Evolutionary conservation across 2,888 invertebrate genomes (phyloP), one percentile per base, ranked within the genome.

Genomic region (Xestia sexstrigata): DNA sequence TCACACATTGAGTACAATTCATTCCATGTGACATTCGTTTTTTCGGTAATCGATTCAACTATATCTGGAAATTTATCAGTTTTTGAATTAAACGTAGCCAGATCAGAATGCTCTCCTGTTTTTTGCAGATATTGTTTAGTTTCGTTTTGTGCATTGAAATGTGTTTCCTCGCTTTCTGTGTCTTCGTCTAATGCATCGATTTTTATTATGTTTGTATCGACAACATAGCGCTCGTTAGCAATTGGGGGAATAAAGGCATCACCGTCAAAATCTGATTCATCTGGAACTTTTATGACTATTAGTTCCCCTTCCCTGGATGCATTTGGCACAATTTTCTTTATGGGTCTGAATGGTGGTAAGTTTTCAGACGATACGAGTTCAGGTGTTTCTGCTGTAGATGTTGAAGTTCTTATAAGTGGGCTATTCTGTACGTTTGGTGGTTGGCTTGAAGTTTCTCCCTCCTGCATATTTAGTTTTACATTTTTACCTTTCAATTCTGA

Each of bases 171-270:
- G 23, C 11, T 62, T 35, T 62, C 62, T 23, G 23, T 35, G 23
- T 62, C 23, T 11, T 63, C 26, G 3, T 30, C 26, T n/a, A 83
- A 52, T 45, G 74, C 77, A 13, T 72, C 77, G 0, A 72, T 76
- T 74, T 72, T 26, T 23, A 23, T 9, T 67, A 84, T 80, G 30
- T 80, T 66, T 8, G 52, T 0, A 35, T 63, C 63, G 23, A 66
- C 49, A n/a, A 15, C 4, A 52, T 65, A 77, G 0, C 20, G 49
- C 2, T 39, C 62, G 0, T 45, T 15, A 0, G 76, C 67, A 39
- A 63, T 23, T 20, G 74, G 71, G 2, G 86, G 83, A 58, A 83
- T 83, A 30, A 83, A 85, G 13, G 66, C 74, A 52, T 83, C 83
- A 20, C 8, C 0, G 8, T 49, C 63, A 63, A 23, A 20, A 1